Percentiles rank a stretch among this genome's conserved stretches.
Evolutionary conservation across 2,113 vertebrate species (phyloP).

Genomic region (Xiphophorus maculatus): DNA sequence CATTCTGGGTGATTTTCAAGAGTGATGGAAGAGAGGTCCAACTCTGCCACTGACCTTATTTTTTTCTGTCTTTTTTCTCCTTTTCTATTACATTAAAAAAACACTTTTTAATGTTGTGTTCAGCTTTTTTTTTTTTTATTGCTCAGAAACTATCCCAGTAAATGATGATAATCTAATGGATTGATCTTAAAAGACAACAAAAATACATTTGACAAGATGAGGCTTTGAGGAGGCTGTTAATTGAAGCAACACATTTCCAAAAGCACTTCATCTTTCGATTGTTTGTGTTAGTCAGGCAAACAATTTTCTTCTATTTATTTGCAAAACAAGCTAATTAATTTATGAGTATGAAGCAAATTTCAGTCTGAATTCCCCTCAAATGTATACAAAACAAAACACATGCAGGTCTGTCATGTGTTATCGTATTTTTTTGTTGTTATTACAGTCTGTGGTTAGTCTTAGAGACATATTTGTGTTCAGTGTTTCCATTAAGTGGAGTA

Average conservation of each 20-base stretch:
- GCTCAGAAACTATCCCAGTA: no score
- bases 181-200: no score
- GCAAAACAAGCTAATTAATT: no score
- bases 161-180: no score
- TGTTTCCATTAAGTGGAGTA: not conserved
- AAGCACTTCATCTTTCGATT: not conserved
- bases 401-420: not conserved
- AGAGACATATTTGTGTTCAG: not conserved
- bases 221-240: no score
- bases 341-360: no score
- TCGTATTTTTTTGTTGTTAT: not conserved
- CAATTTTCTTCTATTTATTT: not conserved
- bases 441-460: not conserved
- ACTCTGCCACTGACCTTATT: no score
- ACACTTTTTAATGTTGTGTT: no score
- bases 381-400: not conserved
- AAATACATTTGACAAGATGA: no score
- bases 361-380: not conserved
- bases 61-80: no score
- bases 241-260: not conserved
- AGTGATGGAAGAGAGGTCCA: not conserved
- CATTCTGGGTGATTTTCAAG: not conserved
- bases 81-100: no score
- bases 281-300: not conserved
- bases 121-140: no score